Percentiles rank a stretch among this genome's conserved stretches.
Evolutionary conservation across 2,797 vertebrate genomes (phyloP).

Genomic region (Chloroceryle inda): DNA sequence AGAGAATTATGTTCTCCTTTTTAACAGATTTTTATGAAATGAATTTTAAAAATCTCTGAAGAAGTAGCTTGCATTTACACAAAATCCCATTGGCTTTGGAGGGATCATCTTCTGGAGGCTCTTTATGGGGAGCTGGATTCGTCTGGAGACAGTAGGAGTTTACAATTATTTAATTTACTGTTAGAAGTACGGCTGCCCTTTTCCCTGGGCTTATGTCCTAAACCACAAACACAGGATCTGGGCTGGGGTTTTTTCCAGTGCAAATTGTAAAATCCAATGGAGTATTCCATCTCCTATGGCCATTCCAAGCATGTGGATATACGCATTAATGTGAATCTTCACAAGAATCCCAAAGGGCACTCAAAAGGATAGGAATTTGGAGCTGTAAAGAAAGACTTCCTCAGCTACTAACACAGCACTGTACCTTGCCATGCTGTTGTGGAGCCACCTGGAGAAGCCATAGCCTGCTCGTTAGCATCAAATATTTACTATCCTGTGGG

Average conservation of each 20-base stretch:
- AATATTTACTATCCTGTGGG: not conserved
- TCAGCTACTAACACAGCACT: not conserved
- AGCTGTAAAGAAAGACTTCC: not conserved
- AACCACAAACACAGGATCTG: not conserved
- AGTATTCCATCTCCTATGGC: not conserved
- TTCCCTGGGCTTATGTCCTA: not conserved
- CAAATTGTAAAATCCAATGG: not conserved
- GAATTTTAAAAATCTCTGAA: not conserved
- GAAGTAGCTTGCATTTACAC: not conserved
- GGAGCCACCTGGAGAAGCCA: not conserved
- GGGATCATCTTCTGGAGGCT: not conserved
- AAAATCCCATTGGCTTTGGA: not conserved
- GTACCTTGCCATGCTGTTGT: not conserved
- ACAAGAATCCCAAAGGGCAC: accelerated
- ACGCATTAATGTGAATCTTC: not conserved
- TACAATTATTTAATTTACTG: not conserved
- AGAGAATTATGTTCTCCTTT: not conserved
- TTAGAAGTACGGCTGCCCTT: not conserved
- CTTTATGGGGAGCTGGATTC: not conserved
- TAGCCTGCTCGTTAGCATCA: not conserved
- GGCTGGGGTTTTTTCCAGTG: not conserved
- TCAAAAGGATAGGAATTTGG: not conserved
- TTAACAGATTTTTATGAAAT: not conserved
- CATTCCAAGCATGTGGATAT: accelerated
- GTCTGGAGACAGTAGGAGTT: not conserved